These are phyloP conservation scores for Benthosema pterotum DNA, from an alignment of 2,797 vertebrate species.

Conservation along the genomic window DNA sequence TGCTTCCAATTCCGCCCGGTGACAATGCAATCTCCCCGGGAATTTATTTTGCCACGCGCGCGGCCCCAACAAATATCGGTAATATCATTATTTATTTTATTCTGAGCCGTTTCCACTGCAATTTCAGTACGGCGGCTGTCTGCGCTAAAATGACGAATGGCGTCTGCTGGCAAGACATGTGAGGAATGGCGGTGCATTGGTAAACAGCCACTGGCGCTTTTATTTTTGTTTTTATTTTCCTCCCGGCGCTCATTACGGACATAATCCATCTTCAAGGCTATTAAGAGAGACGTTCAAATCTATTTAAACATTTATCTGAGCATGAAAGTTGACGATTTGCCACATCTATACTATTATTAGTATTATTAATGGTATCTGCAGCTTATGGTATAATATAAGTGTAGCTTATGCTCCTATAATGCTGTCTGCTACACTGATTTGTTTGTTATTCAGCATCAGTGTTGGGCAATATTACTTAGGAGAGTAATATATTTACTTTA, in stretches of 20 bases:
- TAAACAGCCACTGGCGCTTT: constrained; percentile 49
- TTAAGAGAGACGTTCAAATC: constrained; percentile 18
- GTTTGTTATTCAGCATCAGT: too few relatives aligned
- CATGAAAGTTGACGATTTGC: too few relatives aligned
- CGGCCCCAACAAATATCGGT: constrained; percentile 29
- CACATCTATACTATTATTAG: too few relatives aligned
- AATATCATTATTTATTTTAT: neutral
- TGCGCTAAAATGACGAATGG: too few relatives aligned
- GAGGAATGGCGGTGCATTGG: constrained; percentile 34
- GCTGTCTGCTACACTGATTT: too few relatives aligned
- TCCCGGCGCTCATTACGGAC: constrained; percentile 26
- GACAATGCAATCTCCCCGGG: constrained; percentile 60
- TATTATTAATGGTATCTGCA: too few relatives aligned
- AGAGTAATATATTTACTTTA: too few relatives aligned
- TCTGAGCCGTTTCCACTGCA: constrained; percentile 21
- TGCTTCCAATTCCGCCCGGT: constrained; percentile 49
- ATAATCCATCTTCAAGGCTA: constrained; percentile 48
- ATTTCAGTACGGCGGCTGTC: constrained; percentile 23
- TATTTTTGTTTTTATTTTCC: neutral
- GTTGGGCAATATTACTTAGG: too few relatives aligned
- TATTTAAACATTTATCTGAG: too few relatives aligned
- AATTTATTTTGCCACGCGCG: constrained; percentile 52
- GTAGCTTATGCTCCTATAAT: too few relatives aligned
- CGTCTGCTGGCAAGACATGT: constrained; percentile 19
- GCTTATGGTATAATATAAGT: too few relatives aligned